These are phyloP conservation scores for Leucophenga montana DNA, from an alignment of 2,888 invertebrate genomes.

Conservation along the genomic window DNA sequence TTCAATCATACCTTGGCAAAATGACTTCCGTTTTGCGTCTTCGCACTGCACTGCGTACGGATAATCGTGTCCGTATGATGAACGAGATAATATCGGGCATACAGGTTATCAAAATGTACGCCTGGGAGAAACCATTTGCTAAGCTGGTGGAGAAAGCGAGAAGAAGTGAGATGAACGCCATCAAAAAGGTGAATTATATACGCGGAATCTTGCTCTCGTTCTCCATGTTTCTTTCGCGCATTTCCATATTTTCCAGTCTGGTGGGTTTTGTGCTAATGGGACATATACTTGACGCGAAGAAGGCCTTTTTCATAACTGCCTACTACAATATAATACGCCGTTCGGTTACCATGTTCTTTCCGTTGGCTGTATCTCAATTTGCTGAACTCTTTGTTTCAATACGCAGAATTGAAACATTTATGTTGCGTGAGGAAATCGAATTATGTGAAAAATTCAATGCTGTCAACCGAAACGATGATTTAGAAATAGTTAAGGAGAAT, in stretches of 20 bases:
- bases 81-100: slow-evolving; percentile 92
- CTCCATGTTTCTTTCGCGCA: slow-evolving; percentile 90
- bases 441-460: slow-evolving; percentile 52
- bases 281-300: slow-evolving; percentile 84
- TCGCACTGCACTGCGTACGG: slow-evolving; percentile 88
- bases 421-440: slow-evolving; percentile 77
- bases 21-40: slow-evolving; percentile 83
- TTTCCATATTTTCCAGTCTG: slow-evolving; percentile 89
- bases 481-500: not conserved
- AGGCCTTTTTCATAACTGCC: slow-evolving; percentile 91
- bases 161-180: slow-evolving; percentile 77
- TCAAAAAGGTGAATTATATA: slow-evolving; percentile 83
- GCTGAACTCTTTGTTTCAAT: slow-evolving; percentile 79
- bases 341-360: slow-evolving; percentile 92
- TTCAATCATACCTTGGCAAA: slow-evolving; percentile 86
- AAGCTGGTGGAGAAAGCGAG: slow-evolving; percentile 81
- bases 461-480: not conserved
- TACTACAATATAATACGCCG: slow-evolving; percentile 90
- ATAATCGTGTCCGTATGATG: slow-evolving; percentile 91
- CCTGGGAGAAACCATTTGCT: slow-evolving; percentile 93
- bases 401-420: slow-evolving; percentile 75
- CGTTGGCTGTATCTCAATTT: slow-evolving; percentile 79
- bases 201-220: slow-evolving; percentile 85
- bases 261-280: slow-evolving; percentile 83
- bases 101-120: slow-evolving; percentile 96